Evolutionary conservation across 1,140 invertebrate genomes (phyloP), one percentile per base, ranked within the genome.

Genomic region (Cherax quadricarinatus): DNA sequence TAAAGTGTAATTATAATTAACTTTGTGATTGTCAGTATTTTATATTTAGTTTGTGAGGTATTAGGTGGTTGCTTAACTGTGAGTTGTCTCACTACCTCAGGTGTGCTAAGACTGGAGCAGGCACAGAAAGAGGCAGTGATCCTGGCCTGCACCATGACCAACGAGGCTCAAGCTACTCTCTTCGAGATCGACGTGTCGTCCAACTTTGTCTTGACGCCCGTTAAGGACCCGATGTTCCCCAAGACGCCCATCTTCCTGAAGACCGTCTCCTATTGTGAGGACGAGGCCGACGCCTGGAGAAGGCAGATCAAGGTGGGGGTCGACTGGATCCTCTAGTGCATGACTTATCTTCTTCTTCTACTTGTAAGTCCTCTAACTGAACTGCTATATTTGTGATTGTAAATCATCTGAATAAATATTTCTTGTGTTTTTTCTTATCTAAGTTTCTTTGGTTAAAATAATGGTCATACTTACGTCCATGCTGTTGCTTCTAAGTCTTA

Each of bases 141-240:
- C 49, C 90, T 95, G 73, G 95, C 94, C 3, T 95, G 95, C 80
- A 95, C 95, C 6, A 93, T 95, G 81, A 94, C 94, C 12, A 93
- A 94, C n/a, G 94, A 95, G 41, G 94, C 94, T 75, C 81, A 92
- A n/a, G 95, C 95, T 12, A 94, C 94, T 4, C 93, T 95, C 51
- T 94, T 95, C 7, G 95, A 95, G 94, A 94, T 95, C 86, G 95
- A 95, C 80, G 89, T 94, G 18, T 94, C 95, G 84, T 95, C 94
- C 49, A 94, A 94, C 60, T 94, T 95, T 88, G 92, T 94, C 0
- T 91, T 95, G 49, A 82, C 93, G 6, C 93, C 93, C 1, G 91
- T 94, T n/a, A 93, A 89, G 87, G 94, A 93, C 48, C 87, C 89
- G 21, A 18, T 88, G 21, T 93, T 93, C 60, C 89, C 89, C n/a